Percentiles rank a stretch among this genome's conserved stretches.
Evolutionary conservation across 2,888 invertebrate species (phyloP).

Genomic region (Panzeria rudis): DNA sequence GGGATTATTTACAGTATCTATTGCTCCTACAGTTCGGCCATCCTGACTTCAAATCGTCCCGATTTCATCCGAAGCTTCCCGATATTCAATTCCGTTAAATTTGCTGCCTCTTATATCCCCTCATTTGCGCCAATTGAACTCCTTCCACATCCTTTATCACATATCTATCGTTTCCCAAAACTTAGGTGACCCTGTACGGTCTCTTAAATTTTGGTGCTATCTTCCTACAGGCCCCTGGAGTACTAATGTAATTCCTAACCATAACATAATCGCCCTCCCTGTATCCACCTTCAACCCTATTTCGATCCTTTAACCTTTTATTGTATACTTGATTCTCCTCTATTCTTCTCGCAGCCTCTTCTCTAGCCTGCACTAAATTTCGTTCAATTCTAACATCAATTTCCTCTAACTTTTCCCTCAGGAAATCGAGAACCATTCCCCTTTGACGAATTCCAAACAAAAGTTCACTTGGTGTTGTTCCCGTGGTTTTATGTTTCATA

Average conservation of each 20-base stretch:
- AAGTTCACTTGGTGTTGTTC: neutral
- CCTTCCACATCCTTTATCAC: neutral
- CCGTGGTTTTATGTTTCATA: conserved; percentile 12
- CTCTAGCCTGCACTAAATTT: neutral
- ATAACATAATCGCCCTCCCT: neutral
- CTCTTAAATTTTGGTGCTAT: neutral
- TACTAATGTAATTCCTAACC: neutral
- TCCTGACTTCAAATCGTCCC: conserved; percentile 12
- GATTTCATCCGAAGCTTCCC: neutral
- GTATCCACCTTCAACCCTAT: neutral
- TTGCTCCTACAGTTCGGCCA: conserved; percentile 7
- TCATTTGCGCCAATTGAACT: neutral
- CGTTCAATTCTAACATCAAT: neutral
- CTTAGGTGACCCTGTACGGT: neutral
- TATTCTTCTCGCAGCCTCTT: neutral
- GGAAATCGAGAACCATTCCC: neutral
- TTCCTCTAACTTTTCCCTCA: neutral
- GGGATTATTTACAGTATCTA: neutral
- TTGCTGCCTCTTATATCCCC: neutral
- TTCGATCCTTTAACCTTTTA: neutral
- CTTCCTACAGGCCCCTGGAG: neutral
- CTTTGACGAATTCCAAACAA: conserved; percentile 6
- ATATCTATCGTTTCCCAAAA: conserved; percentile 6
- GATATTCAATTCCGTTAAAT: neutral
- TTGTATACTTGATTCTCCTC: conserved; percentile 3